phyloP scores from a whole-genome alignment of 92 coral and sea anemone species.

The Porites rus region DNA sequence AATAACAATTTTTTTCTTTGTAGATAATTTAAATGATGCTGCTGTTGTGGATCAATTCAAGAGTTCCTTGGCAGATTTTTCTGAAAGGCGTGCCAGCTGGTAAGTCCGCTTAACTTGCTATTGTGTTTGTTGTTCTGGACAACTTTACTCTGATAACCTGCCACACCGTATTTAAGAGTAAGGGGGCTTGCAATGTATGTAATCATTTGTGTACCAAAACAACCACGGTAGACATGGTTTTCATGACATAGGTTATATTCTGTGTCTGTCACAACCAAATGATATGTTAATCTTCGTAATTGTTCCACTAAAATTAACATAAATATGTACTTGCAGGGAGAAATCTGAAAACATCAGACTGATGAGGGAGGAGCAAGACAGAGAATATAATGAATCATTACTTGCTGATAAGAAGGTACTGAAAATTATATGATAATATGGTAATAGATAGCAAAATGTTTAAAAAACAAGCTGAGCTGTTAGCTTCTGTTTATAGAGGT shows the following conservation, averaged over 20 bases:
- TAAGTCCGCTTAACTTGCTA: background rate
- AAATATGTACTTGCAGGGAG: background rate
- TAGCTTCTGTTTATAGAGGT: background rate
- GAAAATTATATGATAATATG: background rate
- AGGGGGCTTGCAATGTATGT: no score
- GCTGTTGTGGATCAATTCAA: slow-evolving; percentile 5
- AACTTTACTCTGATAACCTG: background rate
- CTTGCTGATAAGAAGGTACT: background rate
- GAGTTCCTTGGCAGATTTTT: slow-evolving; percentile 5
- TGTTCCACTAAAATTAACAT: background rate
- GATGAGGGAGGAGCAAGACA: slow-evolving; percentile 9
- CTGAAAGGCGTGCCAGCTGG: slow-evolving; percentile 1
- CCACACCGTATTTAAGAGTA: background rate
- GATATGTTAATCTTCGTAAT: background rate
- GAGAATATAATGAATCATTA: background rate
- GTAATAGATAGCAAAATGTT: background rate
- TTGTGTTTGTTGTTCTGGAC: no score
- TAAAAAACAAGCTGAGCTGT: background rate
- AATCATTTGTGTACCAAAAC: no score
- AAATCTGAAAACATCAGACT: background rate
- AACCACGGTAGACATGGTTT: no score
- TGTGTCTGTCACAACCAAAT: no score
- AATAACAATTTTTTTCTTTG: background rate
- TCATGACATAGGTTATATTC: no score
- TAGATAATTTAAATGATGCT: slow-evolving; percentile 10